Percentiles rank a stretch among this genome's conserved stretches.
Evolutionary conservation across 2,888 invertebrate genomes (phyloP).

Genomic region (Athalia circularis): DNA sequence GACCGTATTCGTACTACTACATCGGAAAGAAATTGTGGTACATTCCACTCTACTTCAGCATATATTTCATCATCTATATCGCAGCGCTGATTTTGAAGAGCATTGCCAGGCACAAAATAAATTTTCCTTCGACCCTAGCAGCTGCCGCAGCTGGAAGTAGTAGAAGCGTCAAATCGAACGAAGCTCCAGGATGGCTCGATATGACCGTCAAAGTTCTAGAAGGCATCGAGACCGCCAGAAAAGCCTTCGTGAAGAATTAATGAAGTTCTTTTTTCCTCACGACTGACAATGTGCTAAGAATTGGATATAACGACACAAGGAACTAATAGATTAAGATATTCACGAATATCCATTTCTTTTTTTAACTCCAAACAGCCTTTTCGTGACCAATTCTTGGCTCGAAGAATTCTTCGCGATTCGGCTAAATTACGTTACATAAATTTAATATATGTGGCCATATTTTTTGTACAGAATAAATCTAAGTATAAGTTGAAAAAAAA

Average conservation of each 20-base stretch:
- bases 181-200: slow-evolving; percentile 60
- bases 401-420: slow-evolving; percentile 30
- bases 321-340: not conserved
- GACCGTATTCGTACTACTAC: slow-evolving; percentile 83
- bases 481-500: too few species aligned
- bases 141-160: slow-evolving; percentile 58
- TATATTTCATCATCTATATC: slow-evolving; percentile 81
- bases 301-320: not conserved
- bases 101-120: slow-evolving; percentile 83
- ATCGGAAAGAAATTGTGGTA: slow-evolving; percentile 86
- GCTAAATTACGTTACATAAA: not conserved
- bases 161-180: slow-evolving; percentile 51
- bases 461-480: too few species aligned
- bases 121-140: slow-evolving; percentile 68
- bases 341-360: not conserved
- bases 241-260: slow-evolving; percentile 30
- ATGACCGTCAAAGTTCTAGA: slow-evolving; percentile 59
- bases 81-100: slow-evolving; percentile 84
- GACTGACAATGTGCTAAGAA: too few species aligned
- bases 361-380: slow-evolving; percentile 4
- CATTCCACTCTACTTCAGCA: slow-evolving; percentile 85
- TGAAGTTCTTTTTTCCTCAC: not conserved
- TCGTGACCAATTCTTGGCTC: slow-evolving; percentile 22
- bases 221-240: slow-evolving; percentile 54
- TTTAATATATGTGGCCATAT: too few species aligned